Evolutionary conservation across 2,113 vertebrate species (phyloP), one percentile per base, ranked within the genome.

Genomic region (Hymenochirus boettgeri): DNA sequence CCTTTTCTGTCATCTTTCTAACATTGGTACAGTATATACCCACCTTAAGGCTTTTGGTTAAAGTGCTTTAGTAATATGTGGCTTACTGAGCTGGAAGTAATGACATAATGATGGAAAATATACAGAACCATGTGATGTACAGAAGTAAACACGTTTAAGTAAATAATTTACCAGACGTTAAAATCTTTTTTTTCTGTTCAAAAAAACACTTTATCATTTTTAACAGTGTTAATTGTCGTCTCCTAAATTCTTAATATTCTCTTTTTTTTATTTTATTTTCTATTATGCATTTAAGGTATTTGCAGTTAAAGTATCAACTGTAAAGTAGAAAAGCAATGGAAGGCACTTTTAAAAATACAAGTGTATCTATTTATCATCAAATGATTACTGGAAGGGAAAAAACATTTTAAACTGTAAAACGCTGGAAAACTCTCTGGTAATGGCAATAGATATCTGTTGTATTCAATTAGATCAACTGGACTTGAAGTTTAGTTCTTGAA

Each of bases 81-180:
- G 77, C 83, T 70, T 75, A 81, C 3, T 80, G 81, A 75, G 61
- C 76, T 78, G 77, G 77, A 82, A 84, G n/a, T n/a, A n/a, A 73
- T 39, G 3, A 12, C 48, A 72, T 64, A 42, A 62, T 63, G 77
- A 84, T 77, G 77, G 80, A 77, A 80, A 75, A 71, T 76, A 69
- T 55, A 69, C n/a, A n/a, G n/a, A n/a, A n/a, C 23, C 24, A 60
- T 19, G 7, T 15, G 19, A 69, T 53, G 57, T 53, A 69, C 23
- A 23, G 35, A 69, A 69, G 47, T 69, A 50, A 31, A 52, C 57
- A 59, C 60, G 65, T 53, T 33, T 52, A 22, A 29, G 19, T 13
- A 12, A 45, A 53, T 45, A 67, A 52, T 18, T 21, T 59, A 18
- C 13, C 23, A 21, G 47, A 42, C n/a, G 22, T 58, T 21, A 53